Conservation (phyloP, 2,888 invertebrate species). For the Pecten maximus region DNA sequence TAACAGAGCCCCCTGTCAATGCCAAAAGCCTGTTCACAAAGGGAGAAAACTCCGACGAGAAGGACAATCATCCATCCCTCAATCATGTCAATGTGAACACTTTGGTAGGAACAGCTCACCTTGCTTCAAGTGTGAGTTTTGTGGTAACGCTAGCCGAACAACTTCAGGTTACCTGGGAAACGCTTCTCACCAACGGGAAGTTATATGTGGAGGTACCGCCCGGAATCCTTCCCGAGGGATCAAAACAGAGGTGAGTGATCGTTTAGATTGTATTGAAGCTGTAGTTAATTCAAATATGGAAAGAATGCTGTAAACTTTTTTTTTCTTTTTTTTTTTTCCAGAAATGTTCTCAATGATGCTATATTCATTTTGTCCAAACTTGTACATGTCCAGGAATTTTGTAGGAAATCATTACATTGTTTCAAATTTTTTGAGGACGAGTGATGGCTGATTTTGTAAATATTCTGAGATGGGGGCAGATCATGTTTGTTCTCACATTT, state of each 20-base stretch:
- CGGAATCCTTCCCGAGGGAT: conserved; percentile 93
- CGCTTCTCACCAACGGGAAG: conserved; percentile 88
- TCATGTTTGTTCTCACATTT: no score
- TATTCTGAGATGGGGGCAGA: no score
- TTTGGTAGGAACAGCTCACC: conserved; percentile 65
- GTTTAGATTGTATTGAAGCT: no score
- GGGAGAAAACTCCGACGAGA: conserved; percentile 58
- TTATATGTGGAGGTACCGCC: conserved; percentile 95
- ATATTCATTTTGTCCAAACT: no score
- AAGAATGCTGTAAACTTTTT: no score
- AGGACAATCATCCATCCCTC: conserved; percentile 27
- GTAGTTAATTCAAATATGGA: neutral
- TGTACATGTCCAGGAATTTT: no score
- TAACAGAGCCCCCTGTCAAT: conserved; percentile 87
- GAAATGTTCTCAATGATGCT: no score
- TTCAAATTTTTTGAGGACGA: no score
- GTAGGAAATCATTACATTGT: no score
- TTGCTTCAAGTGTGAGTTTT: conserved; percentile 78
- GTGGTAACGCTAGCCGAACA: conserved; percentile 91
- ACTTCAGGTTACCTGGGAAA: conserved; percentile 92
- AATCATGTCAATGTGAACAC: conserved; percentile 45
- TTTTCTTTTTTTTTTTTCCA: no score
- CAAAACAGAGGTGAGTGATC: conserved; percentile 91
- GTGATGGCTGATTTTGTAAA: no score
- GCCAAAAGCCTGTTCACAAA: conserved; percentile 74